Conservation (phyloP, 2,797 vertebrate species). For the Microchirus variegatus region DNA sequence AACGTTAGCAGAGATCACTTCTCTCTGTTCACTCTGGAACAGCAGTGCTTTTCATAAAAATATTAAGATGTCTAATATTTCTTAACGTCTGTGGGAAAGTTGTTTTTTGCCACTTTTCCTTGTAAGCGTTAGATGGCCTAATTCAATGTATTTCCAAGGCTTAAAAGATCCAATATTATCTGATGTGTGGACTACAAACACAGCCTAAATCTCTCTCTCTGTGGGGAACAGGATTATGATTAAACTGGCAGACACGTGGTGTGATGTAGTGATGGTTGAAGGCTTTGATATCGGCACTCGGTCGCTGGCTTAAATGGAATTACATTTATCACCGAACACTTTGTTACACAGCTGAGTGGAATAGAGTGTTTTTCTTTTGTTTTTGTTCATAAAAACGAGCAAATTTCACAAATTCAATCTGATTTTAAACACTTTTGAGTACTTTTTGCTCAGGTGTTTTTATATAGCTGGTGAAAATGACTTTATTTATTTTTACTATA, state of each 20-base stretch:
- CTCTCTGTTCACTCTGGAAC: constrained; percentile 6
- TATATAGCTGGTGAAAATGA: too few species aligned
- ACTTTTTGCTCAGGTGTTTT: too few species aligned
- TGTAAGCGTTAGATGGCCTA: constrained; percentile 6
- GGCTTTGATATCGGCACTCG: constrained; percentile 39
- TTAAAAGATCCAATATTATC: constrained; percentile 17
- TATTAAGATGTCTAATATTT: too few species aligned
- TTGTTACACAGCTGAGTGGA: constrained; percentile 30
- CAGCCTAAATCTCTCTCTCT: constrained; percentile 30
- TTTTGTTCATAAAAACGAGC: too few species aligned
- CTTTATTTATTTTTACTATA: too few species aligned
- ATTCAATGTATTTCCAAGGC: constrained; percentile 38
- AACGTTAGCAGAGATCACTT: constrained; percentile 20
- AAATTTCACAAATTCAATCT: too few species aligned
- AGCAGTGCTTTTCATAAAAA: too few species aligned
- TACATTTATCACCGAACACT: constrained; percentile 24
- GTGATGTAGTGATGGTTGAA: constrained; percentile 21
- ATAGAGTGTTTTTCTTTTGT: not conserved
- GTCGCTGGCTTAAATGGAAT: constrained; percentile 27
- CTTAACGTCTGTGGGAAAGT: too few species aligned
- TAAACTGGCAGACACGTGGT: constrained; percentile 45
- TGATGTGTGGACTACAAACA: constrained; percentile 48
- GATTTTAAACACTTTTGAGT: too few species aligned
- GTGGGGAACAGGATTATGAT: constrained; percentile 49
- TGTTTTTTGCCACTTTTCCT: not conserved